These are phyloP conservation scores for Apotomis capreana DNA, from an alignment of 2,888 invertebrate species.

Conservation along the genomic window DNA sequence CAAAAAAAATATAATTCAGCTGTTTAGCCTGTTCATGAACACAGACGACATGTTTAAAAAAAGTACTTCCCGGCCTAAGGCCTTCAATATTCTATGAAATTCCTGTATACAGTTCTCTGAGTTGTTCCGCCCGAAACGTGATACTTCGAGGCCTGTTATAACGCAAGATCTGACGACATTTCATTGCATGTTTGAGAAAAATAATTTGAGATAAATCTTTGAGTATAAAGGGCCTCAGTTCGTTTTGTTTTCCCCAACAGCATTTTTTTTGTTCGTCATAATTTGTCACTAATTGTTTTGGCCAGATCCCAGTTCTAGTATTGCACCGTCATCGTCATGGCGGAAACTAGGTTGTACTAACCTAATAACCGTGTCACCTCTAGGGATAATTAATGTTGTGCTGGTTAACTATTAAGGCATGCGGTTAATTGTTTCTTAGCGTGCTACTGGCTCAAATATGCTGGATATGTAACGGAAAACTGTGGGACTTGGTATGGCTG, in stretches of 20 bases:
- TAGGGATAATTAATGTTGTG: constrained; percentile 23
- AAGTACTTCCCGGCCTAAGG: no score
- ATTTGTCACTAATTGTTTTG: background rate
- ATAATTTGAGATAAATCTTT: background rate
- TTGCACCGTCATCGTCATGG: background rate
- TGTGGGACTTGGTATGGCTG: no score
- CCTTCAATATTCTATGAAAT: no score
- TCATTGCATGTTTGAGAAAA: no score
- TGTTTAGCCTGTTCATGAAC: no score
- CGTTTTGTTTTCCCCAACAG: background rate
- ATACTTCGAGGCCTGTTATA: no score
- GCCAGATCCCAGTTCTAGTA: background rate
- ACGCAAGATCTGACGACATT: no score
- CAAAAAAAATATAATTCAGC: no score
- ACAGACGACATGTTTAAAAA: no score
- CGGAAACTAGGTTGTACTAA: background rate
- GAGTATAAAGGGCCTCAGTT: background rate
- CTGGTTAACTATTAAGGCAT: background rate
- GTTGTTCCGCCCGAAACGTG: no score
- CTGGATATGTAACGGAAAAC: background rate
- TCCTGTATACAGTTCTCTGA: no score
- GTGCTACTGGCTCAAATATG: constrained; percentile 2
- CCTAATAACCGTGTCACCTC: constrained; percentile 11
- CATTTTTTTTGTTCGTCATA: background rate
- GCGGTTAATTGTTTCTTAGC: constrained; percentile 16